Percentiles rank a stretch among this genome's conserved stretches.
These are phyloP conservation scores for Micropterix aruncella DNA, from an alignment of 2,888 invertebrate species.

Conservation along the genomic window DNA sequence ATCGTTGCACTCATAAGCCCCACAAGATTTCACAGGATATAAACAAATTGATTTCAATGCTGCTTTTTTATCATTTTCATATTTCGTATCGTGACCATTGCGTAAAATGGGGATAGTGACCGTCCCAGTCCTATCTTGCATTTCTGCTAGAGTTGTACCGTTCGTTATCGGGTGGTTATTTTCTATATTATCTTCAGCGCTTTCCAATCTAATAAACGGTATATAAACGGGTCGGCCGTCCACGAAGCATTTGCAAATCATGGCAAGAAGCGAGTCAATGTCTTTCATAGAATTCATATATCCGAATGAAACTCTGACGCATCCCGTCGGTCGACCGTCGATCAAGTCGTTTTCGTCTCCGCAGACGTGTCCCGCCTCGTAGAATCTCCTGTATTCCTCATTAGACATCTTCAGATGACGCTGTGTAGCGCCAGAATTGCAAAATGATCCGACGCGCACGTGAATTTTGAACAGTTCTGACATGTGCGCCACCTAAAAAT, in stretches of 20 bases:
- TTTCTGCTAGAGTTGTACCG: background rate
- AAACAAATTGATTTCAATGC: constrained; percentile 40
- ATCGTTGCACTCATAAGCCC: constrained; percentile 48
- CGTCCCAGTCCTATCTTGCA: background rate
- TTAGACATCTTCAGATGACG: constrained; percentile 55
- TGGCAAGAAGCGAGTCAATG: constrained; percentile 52
- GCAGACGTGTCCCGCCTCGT: constrained; percentile 79
- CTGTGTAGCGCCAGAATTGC: constrained; percentile 93
- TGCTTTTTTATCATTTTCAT: constrained; percentile 15
- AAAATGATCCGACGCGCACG: constrained; percentile 89
- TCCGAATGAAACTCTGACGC: constrained; percentile 84
- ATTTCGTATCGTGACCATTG: background rate
- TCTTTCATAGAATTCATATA: constrained; percentile 70
- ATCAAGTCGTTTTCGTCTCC: constrained; percentile 80
- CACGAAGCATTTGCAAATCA: constrained; percentile 67
- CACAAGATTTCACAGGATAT: constrained; percentile 89
- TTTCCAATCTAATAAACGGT: background rate
- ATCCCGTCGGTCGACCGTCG: constrained; percentile 81
- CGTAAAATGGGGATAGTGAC: background rate
- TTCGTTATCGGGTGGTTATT: too few species aligned
- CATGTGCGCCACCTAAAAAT: constrained; percentile 67
- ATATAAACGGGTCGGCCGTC: constrained; percentile 13
- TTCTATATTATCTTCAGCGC: constrained; percentile 1
- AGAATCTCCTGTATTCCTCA: constrained; percentile 60
- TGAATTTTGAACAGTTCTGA: constrained; percentile 76